Percentiles rank a stretch among this genome's conserved stretches.
Conservation (phyloP, 2,888 invertebrate species). For the Protula sp. region DNA sequence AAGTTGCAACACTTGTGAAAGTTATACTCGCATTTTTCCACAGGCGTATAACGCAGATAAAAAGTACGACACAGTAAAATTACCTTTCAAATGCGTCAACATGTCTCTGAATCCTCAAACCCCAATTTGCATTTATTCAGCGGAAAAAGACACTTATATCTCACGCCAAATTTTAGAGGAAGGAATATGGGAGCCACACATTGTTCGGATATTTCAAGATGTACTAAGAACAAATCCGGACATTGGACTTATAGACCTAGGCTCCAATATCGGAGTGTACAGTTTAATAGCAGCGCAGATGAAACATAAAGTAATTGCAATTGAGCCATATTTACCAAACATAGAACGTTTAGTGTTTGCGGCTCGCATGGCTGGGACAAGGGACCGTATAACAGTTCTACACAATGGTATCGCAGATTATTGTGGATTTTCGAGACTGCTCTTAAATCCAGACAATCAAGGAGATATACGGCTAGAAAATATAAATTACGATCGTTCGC, state of each 20-base stretch:
- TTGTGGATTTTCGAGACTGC: no score
- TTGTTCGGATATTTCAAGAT: conserved; percentile 16
- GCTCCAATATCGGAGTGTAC: conserved; percentile 28
- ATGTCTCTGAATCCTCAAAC: no score
- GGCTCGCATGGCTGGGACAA: conserved; percentile 5
- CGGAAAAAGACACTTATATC: conserved; percentile 19
- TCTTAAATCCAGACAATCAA: no score
- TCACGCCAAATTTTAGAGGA: conserved; percentile 22
- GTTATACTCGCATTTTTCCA: no score
- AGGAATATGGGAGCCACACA: conserved; percentile 19
- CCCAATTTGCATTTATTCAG: conserved; percentile 21
- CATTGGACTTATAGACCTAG: conserved; percentile 22
- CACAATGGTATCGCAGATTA: conserved; percentile 19
- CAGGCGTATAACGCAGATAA: no score
- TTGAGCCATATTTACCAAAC: conserved; percentile 19
- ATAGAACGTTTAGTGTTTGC: conserved; percentile 15
- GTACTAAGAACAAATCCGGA: conserved; percentile 11
- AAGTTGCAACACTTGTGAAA: no score
- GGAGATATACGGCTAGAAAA: conserved; percentile 15
- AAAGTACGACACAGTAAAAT: no score
- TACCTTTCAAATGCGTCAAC: no score
- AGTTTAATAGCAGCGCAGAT: conserved; percentile 19
- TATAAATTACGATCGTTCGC: conserved; percentile 25
- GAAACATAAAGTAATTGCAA: conserved; percentile 21
- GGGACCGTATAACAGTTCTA: conserved; percentile 7